Conservation (phyloP, 2,888 invertebrate species). For the Bellardia bayeri region DNA sequence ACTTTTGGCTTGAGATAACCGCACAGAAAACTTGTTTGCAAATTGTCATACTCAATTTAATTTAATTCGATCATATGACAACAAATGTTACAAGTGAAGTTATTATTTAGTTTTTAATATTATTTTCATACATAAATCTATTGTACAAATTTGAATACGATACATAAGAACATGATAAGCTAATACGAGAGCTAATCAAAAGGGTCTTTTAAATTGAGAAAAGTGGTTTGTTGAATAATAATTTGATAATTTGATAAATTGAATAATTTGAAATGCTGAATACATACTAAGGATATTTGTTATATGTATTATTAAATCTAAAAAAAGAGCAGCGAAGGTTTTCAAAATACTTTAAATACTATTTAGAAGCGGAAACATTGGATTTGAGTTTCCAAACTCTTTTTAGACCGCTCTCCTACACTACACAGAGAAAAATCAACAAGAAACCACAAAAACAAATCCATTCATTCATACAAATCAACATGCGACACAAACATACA, state of each 20-base stretch:
- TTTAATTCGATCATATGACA: constrained; percentile 60
- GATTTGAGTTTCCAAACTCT: neutral
- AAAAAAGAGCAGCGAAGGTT: too few species aligned
- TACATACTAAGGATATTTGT: too few species aligned
- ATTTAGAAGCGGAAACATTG: too few species aligned
- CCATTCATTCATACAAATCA: constrained; percentile 43
- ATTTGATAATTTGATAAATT: too few species aligned
- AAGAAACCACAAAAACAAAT: constrained; percentile 43
- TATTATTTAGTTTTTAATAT: constrained; percentile 34
- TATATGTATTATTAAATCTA: too few species aligned
- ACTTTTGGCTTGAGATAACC: constrained; percentile 15
- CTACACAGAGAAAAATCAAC: neutral
- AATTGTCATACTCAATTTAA: constrained; percentile 65
- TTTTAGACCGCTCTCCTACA: neutral
- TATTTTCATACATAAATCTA: constrained; percentile 28
- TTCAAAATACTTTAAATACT: too few species aligned
- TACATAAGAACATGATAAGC: neutral
- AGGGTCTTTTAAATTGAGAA: neutral
- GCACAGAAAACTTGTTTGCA: constrained; percentile 44
- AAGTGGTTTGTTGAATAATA: too few species aligned
- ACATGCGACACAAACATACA: constrained; percentile 35
- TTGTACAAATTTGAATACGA: constrained; percentile 10
- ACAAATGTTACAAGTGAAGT: constrained; percentile 51
- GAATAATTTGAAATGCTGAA: too few species aligned
- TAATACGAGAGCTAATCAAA: neutral